Evolutionary conservation across 2,888 invertebrate genomes (phyloP).

Genomic region (Bembecia ichneumoniformis): DNA sequence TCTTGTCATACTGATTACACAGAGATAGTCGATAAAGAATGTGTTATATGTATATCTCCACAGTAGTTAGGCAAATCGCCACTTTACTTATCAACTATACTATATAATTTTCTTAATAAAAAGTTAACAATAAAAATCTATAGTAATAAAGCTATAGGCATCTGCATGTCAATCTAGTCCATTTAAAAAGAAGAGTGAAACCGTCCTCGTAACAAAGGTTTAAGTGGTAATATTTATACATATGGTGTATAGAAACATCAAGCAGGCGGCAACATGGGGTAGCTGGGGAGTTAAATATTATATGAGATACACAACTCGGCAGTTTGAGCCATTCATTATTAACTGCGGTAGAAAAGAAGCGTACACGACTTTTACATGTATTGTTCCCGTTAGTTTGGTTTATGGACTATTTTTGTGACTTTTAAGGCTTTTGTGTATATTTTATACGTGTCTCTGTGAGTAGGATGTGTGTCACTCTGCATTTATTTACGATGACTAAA

Average conservation of each 20-base stretch:
- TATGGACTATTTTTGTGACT: constrained; percentile 62
- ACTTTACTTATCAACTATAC: too few relatives aligned
- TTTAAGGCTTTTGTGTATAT: constrained; percentile 50
- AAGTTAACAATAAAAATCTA: too few relatives aligned
- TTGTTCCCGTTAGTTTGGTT: constrained; percentile 49
- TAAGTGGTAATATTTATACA: constrained; percentile 17
- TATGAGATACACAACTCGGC: constrained; percentile 71
- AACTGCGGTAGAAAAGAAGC: constrained; percentile 55
- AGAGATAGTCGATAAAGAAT: too few relatives aligned
- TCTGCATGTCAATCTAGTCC: background rate
- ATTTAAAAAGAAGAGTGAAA: background rate
- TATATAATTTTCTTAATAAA: too few relatives aligned
- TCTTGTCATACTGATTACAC: too few relatives aligned
- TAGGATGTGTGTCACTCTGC: constrained; percentile 4
- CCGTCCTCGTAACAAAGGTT: constrained; percentile 25
- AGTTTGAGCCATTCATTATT: constrained; percentile 70
- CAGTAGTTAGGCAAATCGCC: too few relatives aligned
- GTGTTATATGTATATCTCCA: too few relatives aligned
- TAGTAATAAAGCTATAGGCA: too few relatives aligned
- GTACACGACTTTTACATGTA: constrained; percentile 58
- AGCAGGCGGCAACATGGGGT: constrained; percentile 62
- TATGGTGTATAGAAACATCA: constrained; percentile 18
- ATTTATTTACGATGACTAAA: constrained; percentile 8
- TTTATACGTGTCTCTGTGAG: constrained; percentile 25
- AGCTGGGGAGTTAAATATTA: constrained; percentile 62